A percentile compares a stretch with the other conserved stretches of the same genome.
These are phyloP conservation scores for Sisor rabdophorus DNA, from an alignment of 2,113 vertebrate species.

Conservation along the genomic window DNA sequence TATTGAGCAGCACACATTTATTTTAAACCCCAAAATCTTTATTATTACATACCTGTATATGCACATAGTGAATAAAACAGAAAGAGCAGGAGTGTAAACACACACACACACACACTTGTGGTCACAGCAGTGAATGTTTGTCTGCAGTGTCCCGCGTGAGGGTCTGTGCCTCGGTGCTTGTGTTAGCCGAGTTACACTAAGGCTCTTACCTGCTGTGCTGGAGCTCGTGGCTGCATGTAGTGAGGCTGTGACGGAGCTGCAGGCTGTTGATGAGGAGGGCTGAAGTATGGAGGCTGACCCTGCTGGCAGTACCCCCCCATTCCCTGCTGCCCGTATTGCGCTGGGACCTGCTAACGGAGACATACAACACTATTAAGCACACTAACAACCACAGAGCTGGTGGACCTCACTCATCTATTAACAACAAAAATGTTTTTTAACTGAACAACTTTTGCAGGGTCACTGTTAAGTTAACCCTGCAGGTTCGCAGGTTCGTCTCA, in stretches of 20 bases:
- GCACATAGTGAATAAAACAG: too few species aligned
- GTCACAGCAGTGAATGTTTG: not conserved
- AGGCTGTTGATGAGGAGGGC: conserved; percentile 81
- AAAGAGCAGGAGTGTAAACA: too few species aligned
- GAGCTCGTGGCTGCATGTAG: conserved; percentile 82
- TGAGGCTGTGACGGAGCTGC: conserved; percentile 80
- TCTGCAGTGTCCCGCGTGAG: too few species aligned
- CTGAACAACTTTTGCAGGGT: too few species aligned
- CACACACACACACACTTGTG: not conserved
- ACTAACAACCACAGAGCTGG: not conserved
- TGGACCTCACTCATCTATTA: not conserved
- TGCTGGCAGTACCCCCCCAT: conserved; percentile 85
- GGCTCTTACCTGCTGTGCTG: conserved; percentile 82
- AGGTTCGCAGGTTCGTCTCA: too few species aligned
- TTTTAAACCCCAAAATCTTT: too few species aligned
- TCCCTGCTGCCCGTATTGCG: conserved; percentile 82
- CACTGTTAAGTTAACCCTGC: too few species aligned
- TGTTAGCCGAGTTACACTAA: not conserved
- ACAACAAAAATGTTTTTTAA: too few species aligned
- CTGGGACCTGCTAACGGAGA: conserved; percentile 76
- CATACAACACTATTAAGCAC: not conserved
- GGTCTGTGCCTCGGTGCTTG: too few species aligned
- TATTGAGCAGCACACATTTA: too few species aligned
- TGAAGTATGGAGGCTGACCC: conserved; percentile 87
- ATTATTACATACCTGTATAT: too few species aligned